These are phyloP conservation scores for Spatulosminthurus flaviceps DNA, from an alignment of 2,888 invertebrate species.

Conservation along the genomic window DNA sequence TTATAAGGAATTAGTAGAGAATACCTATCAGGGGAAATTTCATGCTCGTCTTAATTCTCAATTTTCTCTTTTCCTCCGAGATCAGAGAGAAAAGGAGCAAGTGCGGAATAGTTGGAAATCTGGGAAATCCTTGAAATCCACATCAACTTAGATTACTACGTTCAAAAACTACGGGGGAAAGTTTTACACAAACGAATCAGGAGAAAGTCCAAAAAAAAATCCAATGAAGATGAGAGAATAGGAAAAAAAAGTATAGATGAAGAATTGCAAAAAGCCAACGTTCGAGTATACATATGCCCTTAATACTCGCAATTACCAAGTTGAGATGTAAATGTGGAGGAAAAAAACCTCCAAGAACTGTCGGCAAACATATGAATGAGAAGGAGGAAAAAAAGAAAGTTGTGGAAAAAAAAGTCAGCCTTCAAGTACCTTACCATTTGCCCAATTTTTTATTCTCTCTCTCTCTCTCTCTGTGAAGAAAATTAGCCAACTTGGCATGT, in stretches of 20 bases:
- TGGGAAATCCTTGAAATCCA: too few species aligned
- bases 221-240: background rate
- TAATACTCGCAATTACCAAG: conserved; percentile 18
- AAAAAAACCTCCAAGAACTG: background rate
- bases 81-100: conserved; percentile 12
- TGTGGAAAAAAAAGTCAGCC: conserved; percentile 24
- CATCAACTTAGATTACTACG: too few species aligned
- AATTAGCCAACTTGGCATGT: conserved; percentile 48
- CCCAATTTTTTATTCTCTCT: background rate
- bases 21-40: conserved; percentile 16
- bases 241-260: background rate
- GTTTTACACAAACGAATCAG: background rate
- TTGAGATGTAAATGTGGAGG: conserved; percentile 29
- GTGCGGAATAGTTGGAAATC: too few species aligned
- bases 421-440: conserved; percentile 15
- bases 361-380: background rate
- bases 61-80: background rate
- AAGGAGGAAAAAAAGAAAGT: too few species aligned
- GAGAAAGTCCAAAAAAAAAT: background rate
- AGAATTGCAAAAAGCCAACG: too few species aligned
- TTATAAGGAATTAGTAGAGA: conserved; percentile 8
- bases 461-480: background rate
- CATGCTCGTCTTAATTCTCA: conserved; percentile 4
- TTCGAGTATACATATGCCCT: conserved; percentile 1
- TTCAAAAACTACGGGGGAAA: too few species aligned